phyloP scores from a whole-genome alignment of 2,888 invertebrate genomes.

The Drosophila niveifrons region DNA sequence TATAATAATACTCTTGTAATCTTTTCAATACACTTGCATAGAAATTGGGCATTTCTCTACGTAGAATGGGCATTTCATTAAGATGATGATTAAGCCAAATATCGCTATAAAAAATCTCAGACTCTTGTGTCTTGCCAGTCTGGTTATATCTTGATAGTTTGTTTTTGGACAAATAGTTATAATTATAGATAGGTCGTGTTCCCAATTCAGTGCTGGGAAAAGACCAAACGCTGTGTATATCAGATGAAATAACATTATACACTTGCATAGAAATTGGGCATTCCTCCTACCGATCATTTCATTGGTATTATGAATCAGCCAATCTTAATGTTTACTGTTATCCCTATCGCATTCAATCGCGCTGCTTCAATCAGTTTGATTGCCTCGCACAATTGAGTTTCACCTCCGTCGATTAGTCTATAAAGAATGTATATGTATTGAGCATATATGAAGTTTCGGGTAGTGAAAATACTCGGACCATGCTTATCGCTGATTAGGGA shows the following conservation, averaged over 20 bases:
- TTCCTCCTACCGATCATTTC: not conserved
- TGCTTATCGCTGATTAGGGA: slow-evolving; percentile 61
- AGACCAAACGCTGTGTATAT: not conserved
- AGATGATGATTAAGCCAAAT: slow-evolving; percentile 14
- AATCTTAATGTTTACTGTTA: not conserved
- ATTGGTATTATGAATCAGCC: slow-evolving; percentile 19
- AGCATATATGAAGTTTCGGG: not conserved
- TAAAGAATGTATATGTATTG: not conserved
- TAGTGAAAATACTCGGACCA: slow-evolving; percentile 40
- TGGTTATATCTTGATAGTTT: too few species aligned
- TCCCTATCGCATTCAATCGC: not conserved
- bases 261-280: not conserved
- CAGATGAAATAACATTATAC: not conserved
- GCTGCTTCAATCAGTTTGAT: slow-evolving; percentile 28
- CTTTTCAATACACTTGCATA: not conserved
- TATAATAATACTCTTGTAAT: slow-evolving; percentile 7
- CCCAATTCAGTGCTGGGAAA: not conserved
- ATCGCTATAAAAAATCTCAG: too few species aligned
- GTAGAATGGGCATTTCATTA: not conserved
- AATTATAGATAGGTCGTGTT: too few species aligned
- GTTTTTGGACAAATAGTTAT: too few species aligned
- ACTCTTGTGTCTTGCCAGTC: too few species aligned
- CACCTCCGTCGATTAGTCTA: not conserved
- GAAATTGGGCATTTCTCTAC: not conserved
- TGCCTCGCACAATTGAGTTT: slow-evolving; percentile 10